Evolutionary conservation across 2,888 invertebrate genomes (phyloP).

Genomic region (Taenaris catops): DNA sequence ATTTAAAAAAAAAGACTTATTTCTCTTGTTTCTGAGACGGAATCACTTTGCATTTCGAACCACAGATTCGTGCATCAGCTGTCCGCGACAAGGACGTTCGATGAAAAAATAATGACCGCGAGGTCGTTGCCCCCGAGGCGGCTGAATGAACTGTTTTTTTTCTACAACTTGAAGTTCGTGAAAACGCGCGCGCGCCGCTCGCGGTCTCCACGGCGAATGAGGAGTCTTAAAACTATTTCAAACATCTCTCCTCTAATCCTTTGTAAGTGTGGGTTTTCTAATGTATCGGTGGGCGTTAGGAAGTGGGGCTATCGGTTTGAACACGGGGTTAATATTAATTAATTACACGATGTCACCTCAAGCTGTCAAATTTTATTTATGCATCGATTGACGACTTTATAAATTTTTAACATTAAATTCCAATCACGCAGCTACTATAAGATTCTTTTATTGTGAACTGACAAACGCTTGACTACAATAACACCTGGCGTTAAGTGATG

Average conservation of each 20-base stretch:
- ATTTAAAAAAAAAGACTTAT: no score
- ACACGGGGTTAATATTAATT: conserved; percentile 37
- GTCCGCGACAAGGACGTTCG: conserved; percentile 63
- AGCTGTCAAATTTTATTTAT: conserved; percentile 18
- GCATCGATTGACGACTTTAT: conserved; percentile 14
- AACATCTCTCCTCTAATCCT: conserved; percentile 74
- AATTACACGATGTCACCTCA: conserved; percentile 27
- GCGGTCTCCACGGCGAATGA: conserved; percentile 70
- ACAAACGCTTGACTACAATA: no score
- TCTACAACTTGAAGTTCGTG: conserved; percentile 29
- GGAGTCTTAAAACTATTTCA: conserved; percentile 72
- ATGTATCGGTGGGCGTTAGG: conserved; percentile 45
- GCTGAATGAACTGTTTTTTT: conserved; percentile 58
- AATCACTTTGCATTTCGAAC: conserved; percentile 20
- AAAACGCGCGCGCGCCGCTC: conserved; percentile 58
- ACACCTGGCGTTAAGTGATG: no score
- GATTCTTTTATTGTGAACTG: no score
- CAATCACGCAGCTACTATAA: no score
- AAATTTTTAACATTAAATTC: no score
- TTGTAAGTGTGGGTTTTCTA: conserved; percentile 55
- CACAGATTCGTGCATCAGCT: conserved; percentile 47
- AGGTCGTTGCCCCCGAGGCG: conserved; percentile 54
- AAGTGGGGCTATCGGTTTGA: conserved; percentile 38
- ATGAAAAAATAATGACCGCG: conserved; percentile 40
- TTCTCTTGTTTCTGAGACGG: no score